Percentiles rank a stretch among this genome's conserved stretches.
phyloP scores from a whole-genome alignment of 2,888 invertebrate genomes.

The Prosapia bicincta region DNA sequence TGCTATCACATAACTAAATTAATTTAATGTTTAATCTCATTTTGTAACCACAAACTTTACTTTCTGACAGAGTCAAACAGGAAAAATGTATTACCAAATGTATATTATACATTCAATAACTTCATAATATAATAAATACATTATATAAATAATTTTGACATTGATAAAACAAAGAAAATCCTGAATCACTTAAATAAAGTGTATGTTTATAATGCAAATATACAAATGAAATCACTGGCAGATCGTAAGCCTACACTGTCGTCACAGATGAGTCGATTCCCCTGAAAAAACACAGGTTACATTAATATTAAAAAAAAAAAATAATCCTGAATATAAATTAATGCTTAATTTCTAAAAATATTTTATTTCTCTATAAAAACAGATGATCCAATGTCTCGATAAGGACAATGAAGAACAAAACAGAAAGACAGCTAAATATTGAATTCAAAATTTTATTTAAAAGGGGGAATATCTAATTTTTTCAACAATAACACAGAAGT shows the following conservation, averaged over 20 bases:
- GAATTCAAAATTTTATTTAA: no score
- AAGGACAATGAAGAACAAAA: no score
- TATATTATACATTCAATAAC: background rate
- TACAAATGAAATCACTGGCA: background rate
- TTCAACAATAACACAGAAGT: no score
- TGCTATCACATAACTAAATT: background rate
- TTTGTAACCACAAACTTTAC: background rate
- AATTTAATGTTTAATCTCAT: background rate
- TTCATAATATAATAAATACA: slow-evolving; percentile 1
- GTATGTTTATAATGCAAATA: background rate
- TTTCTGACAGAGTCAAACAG: background rate
- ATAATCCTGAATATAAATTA: no score
- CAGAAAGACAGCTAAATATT: no score
- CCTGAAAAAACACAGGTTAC: background rate
- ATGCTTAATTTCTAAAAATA: no score
- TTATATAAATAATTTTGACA: background rate
- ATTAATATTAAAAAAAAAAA: no score
- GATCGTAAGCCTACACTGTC: background rate
- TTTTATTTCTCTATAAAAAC: no score
- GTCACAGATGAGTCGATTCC: background rate
- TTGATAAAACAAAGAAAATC: background rate
- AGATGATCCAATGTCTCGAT: no score
- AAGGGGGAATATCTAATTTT: no score
- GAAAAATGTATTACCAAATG: background rate
- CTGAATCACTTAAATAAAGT: background rate